Conservation (phyloP, 2,113 vertebrate species). For the Cepphus grylle region DNA sequence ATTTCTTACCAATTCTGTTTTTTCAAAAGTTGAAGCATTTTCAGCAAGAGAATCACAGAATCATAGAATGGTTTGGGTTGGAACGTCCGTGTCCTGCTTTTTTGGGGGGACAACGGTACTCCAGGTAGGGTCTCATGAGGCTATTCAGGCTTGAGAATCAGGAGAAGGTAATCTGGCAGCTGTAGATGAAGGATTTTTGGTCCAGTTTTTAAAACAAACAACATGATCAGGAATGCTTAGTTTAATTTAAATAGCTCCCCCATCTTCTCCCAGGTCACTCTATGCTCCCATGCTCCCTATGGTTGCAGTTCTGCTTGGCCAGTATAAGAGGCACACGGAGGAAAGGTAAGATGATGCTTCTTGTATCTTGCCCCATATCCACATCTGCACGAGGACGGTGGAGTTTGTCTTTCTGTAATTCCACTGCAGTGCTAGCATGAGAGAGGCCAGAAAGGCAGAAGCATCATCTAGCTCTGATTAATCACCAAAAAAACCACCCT, state of each 20-base stretch:
- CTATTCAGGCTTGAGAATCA: background rate
- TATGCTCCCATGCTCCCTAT: background rate
- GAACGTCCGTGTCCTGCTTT: background rate
- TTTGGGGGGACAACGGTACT: background rate
- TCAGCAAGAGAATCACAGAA: background rate
- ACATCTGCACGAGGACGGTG: rapidly evolving
- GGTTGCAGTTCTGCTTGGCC: background rate
- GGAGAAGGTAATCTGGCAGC: background rate
- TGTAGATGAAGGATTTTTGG: background rate
- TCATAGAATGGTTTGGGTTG: background rate
- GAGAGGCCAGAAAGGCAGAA: background rate
- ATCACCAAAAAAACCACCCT: background rate
- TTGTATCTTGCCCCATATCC: background rate
- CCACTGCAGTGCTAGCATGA: background rate
- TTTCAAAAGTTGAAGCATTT: background rate
- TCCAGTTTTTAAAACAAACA: background rate
- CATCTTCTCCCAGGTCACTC: background rate
- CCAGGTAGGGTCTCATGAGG: background rate
- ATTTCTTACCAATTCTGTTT: background rate
- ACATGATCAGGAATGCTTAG: background rate
- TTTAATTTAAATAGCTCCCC: background rate
- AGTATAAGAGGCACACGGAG: background rate
- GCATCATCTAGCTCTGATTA: background rate
- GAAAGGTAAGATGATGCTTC: background rate
- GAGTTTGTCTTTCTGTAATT: background rate